Conservation (phyloP, 2,113 vertebrate species). For the Numida meleagris region DNA sequence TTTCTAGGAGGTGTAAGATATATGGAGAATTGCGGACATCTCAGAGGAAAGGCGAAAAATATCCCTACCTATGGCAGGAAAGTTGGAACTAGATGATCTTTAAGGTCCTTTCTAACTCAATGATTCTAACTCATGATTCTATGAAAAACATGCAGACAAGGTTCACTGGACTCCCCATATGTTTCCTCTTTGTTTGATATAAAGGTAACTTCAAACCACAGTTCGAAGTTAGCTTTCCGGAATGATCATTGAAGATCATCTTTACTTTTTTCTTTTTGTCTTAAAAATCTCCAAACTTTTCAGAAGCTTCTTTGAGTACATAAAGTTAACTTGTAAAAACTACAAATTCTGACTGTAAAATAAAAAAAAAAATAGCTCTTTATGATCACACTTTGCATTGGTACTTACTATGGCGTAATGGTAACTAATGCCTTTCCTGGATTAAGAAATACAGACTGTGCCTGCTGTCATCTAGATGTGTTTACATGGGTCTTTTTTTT, state of each 20-base stretch:
- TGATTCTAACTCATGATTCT: background rate
- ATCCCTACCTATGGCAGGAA: background rate
- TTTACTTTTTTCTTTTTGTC: background rate
- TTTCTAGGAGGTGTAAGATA: background rate
- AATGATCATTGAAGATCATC: background rate
- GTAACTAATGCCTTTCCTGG: background rate
- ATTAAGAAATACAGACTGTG: background rate
- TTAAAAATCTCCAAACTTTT: background rate
- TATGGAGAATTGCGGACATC: accelerated
- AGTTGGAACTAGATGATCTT: background rate
- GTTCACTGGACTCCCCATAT: background rate
- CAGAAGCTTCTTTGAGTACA: background rate
- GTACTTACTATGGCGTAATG: background rate
- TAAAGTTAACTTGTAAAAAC: background rate
- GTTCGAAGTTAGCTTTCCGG: background rate
- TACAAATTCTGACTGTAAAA: background rate
- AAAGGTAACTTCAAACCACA: background rate
- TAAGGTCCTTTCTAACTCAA: background rate
- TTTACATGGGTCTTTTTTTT: background rate
- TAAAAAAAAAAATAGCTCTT: background rate
- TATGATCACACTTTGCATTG: background rate
- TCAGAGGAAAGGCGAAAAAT: background rate
- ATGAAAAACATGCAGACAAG: background rate
- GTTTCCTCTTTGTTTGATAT: background rate
- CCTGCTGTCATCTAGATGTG: background rate